Base-by-base conservation (phyloP, 2,888 invertebrate genomes). In the Anoncus sp. region DNA sequence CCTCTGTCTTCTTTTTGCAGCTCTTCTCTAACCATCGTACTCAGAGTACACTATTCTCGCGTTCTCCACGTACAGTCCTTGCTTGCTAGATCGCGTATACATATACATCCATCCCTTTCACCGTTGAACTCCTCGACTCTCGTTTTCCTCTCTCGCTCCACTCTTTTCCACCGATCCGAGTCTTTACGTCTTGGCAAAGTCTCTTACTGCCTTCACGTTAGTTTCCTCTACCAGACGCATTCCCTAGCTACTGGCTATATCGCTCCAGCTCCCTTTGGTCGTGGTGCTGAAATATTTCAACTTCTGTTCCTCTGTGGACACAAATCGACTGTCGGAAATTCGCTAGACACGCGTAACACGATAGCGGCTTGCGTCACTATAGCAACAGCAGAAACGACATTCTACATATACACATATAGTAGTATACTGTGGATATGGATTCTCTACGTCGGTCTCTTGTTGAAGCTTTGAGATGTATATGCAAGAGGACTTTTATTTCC, bases 131-230 rank as follows among this genome's bases (percentile, higher is more conserved):
- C 31, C 31, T 31, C 7, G 31, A 31, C 31, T 31, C 31, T 31
- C 4, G n/a, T 72, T 16, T 59, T 31, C 12, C 43, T 43, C 43
- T 18, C 18, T 51, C 18, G 20, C 38, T 49, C 27, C 57, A 38
- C 22, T 62, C 69, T 71, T 74, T 70, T 75, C 76, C 65, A 72
- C 70, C 59, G 77, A 78, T 77, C 69, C 66, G 49, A 27, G 75
- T 83, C 79, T 80, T 84, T 83, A 83, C 81, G 69, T 81, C 81
- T 65, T 71, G 71, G 83, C 77, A 80, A 76, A 81, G 84, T 81
- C 84, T 74, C 83, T 82, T 83, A 74, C 80, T 76, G 78, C 69
- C 78, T 60, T 59, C 57, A 43, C 69, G 60, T 66, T 66, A 60
- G 69, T 65, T 77, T 77, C 65, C 74, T 70, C 59, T 55, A 70